Base-by-base conservation (phyloP, 2,797 vertebrate species). In the Myotis myotis region DNA sequence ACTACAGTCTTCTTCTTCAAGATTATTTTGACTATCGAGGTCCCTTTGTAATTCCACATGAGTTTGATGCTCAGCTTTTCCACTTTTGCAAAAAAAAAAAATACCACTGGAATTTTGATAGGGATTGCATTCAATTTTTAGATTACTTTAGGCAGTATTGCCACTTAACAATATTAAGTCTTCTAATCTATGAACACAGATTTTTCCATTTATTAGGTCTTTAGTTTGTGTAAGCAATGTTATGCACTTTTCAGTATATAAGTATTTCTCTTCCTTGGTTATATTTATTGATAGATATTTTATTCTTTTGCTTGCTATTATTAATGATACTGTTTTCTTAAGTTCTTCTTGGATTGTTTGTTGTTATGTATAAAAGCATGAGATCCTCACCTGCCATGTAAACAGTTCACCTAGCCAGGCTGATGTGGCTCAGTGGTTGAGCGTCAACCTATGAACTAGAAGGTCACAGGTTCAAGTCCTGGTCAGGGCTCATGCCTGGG, bases 311-410 rank as follows among this genome's bases (percentile, higher is more conserved):
- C 13, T 13, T 88, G 28, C 19, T 74, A 84, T 71, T 66, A 64
- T 83, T 78, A 33, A 38, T 91, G 19, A 22, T 85, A 86, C 74
- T 86, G 6, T 33, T 91, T 85, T 78, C 53, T 87, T 70, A 49
- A 75, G 87, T 60, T 91, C 25, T 79, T 84, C 83, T 53, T 66
- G 71, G 17, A 79, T 84, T 94, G 10, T 33, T 92, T 64, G 53
- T 74, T 88, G 79, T 38, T 84, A 30, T 47, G 3, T 83, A 83
- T 47, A 64, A 47, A 83, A 87, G 76, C 47, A 71, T 28, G 25
- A 49, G 66, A 86, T 53, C 19, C 41, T 89, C 41, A 84, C 19
- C 47, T 91, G 25, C 53, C 44, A 25, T 16, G 19, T 41, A 47
- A 87, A 44, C 17, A 25, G 49, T n/a, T 11, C 19, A 38, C 25